Base-by-base conservation (phyloP, 2,113 vertebrate genomes). In the Xyrauchen texanus region DNA sequence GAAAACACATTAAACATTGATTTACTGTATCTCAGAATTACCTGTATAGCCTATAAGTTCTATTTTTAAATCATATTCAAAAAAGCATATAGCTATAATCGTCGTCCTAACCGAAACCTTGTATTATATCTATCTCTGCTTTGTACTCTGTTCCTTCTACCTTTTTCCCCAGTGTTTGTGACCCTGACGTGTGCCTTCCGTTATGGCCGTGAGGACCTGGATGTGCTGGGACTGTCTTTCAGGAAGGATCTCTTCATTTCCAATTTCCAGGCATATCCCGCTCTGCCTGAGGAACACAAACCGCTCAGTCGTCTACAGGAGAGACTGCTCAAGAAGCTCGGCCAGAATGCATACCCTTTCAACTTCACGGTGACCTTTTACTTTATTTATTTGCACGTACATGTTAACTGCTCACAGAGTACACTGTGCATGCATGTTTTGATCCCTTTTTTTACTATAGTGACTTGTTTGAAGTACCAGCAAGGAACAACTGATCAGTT, bases 141-240 rank as follows among this genome's bases (percentile, higher is more conserved):
- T 60, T 53, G 47, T 34, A 42, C 68, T 44, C 6, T 42, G 21
- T 44, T 11, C 4, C 47, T 13, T 66, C 55, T 34, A 34, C 21
- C 21, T 15, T 53, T 65, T 4, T n/a, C n/a, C 42, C 11, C 87
- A 95, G 95, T 95, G 77, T 96, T 93, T 62, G 94, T 95, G 88
- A 95, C 91, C 55, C 88, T 96, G 88, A 94, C 94, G 49, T 96
- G 95, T 80, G 94, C 94, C 58, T 96, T 96, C 80, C 93, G 94
- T 42, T 96, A 95, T 49, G 94, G 95, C 51, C 94, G 94, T 0
- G 95, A 96, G 87, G 95, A 96, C 81, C 88, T 95, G 82, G 95
- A 96, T 0, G 95, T 96, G 16, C 87, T 96, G 87, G 94, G 94
- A 46, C 86, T 96, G 70, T 94, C 95, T 46, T 95, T 95, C 87